A percentile compares a stretch with the other conserved stretches of the same genome.
Conservation (phyloP, 2,797 vertebrate species). For the Saxicola maurus region DNA sequence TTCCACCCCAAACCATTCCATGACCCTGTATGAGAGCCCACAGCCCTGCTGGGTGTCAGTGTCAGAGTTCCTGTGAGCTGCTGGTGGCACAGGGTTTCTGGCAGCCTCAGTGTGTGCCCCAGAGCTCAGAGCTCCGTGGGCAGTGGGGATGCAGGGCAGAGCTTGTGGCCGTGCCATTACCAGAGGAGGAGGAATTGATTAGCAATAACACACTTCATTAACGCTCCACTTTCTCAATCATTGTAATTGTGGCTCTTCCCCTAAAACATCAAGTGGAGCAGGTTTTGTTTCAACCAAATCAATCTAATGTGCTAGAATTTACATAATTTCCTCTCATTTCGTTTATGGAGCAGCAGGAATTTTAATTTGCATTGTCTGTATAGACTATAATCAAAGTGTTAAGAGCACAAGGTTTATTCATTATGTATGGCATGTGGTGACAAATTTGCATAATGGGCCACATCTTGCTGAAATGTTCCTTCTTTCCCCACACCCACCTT, state of each 20-base stretch:
- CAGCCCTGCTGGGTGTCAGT: not conserved
- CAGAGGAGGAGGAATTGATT: constrained; percentile 63
- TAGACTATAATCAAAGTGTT: constrained; percentile 72
- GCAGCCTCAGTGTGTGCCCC: not conserved
- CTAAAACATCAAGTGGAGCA: constrained; percentile 49
- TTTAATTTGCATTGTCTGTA: constrained; percentile 72
- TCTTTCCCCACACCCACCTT: not conserved
- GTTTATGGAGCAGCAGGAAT: constrained; percentile 55
- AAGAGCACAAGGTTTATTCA: constrained; percentile 67
- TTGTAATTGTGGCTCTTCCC: constrained; percentile 67
- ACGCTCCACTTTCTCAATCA: constrained; percentile 70
- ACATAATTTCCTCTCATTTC: constrained; percentile 58
- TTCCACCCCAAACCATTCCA: not conserved
- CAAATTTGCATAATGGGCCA: constrained; percentile 60
- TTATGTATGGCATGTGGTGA: constrained; percentile 56
- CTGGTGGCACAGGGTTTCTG: not conserved
- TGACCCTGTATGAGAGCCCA: fast-evolving
- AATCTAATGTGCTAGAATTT: constrained; percentile 64
- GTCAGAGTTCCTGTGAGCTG: not conserved
- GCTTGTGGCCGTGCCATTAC: not conserved
- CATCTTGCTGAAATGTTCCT: constrained; percentile 33
- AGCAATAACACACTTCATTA: constrained; percentile 71
- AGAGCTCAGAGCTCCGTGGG: not conserved
- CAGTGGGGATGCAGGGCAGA: not conserved
- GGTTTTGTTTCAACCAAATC: constrained; percentile 63